Percentiles rank a stretch among this genome's conserved stretches.
These are phyloP conservation scores for Puma concolor DNA, from an alignment of 2,113 vertebrate species.

Conservation along the genomic window DNA sequence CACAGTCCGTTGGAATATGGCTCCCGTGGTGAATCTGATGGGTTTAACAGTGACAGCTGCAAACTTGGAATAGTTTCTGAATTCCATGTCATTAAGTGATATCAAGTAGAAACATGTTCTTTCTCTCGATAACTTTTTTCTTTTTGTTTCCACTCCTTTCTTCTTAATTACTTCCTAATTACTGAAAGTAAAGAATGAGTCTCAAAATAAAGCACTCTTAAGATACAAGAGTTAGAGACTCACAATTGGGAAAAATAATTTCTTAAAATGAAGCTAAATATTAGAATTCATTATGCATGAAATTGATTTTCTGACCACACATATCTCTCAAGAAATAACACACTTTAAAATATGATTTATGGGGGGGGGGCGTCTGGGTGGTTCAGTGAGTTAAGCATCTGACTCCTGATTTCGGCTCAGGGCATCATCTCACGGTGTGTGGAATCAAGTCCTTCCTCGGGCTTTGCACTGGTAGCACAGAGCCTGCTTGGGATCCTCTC, in stretches of 20 bases:
- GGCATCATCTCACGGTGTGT: too few relatives aligned
- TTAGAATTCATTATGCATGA: not conserved
- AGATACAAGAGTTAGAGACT: not conserved
- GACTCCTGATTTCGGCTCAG: too few relatives aligned
- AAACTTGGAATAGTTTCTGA: not conserved
- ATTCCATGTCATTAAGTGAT: not conserved
- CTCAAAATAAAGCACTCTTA: not conserved
- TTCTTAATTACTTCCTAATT: not conserved
- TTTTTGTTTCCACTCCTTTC: not conserved
- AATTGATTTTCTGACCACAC: not conserved
- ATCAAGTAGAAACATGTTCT: not conserved
- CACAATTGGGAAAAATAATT: not conserved
- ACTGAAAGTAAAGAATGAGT: not conserved
- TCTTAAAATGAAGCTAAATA: not conserved
- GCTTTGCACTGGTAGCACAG: too few relatives aligned
- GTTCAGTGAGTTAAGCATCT: too few relatives aligned
- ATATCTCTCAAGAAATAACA: constrained; percentile 24
- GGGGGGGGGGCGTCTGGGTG: too few relatives aligned
- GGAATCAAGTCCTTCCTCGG: too few relatives aligned
- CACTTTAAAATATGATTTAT: not conserved
- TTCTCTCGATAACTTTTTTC: not conserved
- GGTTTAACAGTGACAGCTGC: not conserved
- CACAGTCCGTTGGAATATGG: not conserved
- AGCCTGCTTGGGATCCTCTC: too few relatives aligned
- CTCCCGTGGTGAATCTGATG: not conserved